Base-by-base conservation (phyloP, 2,888 invertebrate species). In the Zaprionus bogoriensis region DNA sequence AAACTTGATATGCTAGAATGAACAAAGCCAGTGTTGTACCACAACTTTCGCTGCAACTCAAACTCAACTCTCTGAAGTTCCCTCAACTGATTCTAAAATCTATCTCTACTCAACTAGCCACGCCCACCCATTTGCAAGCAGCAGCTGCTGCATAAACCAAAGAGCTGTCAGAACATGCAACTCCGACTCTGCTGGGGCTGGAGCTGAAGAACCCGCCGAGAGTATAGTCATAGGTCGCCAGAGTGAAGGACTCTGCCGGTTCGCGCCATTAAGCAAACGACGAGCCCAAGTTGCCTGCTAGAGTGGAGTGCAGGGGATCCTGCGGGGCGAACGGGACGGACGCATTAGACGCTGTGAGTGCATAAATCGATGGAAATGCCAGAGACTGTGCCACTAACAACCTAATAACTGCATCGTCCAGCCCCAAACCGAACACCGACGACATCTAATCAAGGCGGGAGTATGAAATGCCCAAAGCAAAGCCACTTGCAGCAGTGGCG, bases 311-410 rank as follows among this genome's bases (percentile, higher is more conserved):
- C 66, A 55, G 50, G 20, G 42, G 51, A n/a, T n/a, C n/a, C 32
- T 32, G 30, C 30, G 25, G 10, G 14, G n/a, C n/a, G 6, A 17
- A 20, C 30, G n/a, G 45, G 38, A 45, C 46, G 58, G n/a, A 67
- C 67, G 74, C 83, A 82, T 78, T 82, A 75, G 86, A 81, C 76
- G 87, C 71, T 81, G 74, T 74, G 70, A 75, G 73, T 76, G 77
- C 84, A 89, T 88, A 87, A 87, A 89, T 89, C 88, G 89, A 89
- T 87, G 88, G 74, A 70, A 80, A 79, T 87, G 81, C 82, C 81
- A 76, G 63, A 64, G 82, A 80, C 87, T 66, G 67, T 72, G 74
- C 74, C 88, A 87, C 87, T 87, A 87, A 87, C 88, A 88, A 89
- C 87, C 89, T 81, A 86, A 83, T 81, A 87, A 81, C 80, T 87